Evolutionary conservation across 2,113 vertebrate species (phyloP).

Genomic region (Garra rufa): DNA sequence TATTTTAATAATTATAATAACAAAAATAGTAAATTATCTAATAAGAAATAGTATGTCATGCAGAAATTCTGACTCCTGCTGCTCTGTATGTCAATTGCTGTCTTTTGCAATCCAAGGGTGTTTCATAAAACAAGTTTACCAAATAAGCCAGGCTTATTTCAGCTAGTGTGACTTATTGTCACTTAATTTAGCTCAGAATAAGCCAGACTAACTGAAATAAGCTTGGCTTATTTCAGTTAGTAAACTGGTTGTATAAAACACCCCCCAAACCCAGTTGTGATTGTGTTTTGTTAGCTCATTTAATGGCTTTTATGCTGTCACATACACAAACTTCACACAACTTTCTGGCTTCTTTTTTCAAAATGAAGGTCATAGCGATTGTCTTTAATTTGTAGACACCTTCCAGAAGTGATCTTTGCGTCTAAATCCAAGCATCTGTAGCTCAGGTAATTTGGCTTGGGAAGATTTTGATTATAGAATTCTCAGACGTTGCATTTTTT

Average conservation of each 20-base stretch:
- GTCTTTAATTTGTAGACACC: neutral
- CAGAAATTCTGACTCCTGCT: too few species aligned
- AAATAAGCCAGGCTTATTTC: too few species aligned
- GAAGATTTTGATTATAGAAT: conserved; percentile 17
- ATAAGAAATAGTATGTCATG: too few species aligned
- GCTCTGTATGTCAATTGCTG: neutral
- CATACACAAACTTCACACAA: neutral
- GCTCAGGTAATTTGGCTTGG: conserved; percentile 12
- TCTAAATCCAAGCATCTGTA: neutral
- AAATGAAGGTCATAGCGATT: neutral
- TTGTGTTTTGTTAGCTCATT: conserved; percentile 55
- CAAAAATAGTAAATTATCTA: too few species aligned
- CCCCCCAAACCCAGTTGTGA: conserved; percentile 22
- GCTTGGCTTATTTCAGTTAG: too few species aligned
- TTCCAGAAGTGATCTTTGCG: neutral
- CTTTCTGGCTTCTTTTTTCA: neutral
- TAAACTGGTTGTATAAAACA: too few species aligned
- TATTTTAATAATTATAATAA: too few species aligned
- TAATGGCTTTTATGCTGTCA: conserved; percentile 58
- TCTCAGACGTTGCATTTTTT: conserved; percentile 3
- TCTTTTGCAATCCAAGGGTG: conserved; percentile 34
- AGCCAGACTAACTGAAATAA: too few species aligned
- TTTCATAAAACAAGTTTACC: too few species aligned
- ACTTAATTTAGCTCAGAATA: too few species aligned
- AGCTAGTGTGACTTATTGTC: too few species aligned